Base-by-base conservation (phyloP, 1,140 invertebrate genomes). In the Bathynomus jamesi region DNA sequence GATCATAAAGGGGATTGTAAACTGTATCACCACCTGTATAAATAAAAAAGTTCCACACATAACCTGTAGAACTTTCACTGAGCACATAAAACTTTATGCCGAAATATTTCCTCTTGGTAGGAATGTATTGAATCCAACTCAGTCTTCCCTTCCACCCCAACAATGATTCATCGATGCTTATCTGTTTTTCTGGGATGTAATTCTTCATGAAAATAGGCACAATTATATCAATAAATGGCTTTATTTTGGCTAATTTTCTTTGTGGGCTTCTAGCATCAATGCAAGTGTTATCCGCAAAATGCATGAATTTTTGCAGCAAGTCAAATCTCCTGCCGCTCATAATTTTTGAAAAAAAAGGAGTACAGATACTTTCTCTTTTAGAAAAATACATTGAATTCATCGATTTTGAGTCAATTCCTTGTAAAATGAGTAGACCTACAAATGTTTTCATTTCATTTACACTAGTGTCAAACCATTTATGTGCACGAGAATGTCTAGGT, bases 61-160 rank as follows among this genome's bases (percentile, higher is more conserved):
- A 63, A 28, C 61, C 61, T 28, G 61, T 63, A 28, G 61, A 27
- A 63, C 61, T 63, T 28, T 63, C 61, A 13, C 61, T 28, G 27
- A 63, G 30, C 5, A 28, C 61, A 63, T 11, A 11, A 63, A 63
- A 28, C 30, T 63, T 63, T 63, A 63, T 63, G 28, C 2, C 5
- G 30, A 63, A 63, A 8, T 28, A 28, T 63, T 63, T 63, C 30
- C 61, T 63, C 61, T 63, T 63, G 30, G 61, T 28, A 28, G 61
- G 61, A 63, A 63, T 63, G 17, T 63, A 63, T 63, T 63, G 61
- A 28, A 13, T 28, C 11, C 30, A 63, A 28, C 27, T 28, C 5
- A 63, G 61, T 63, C 61, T 63, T 63, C 61, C 61, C 30, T 63
- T 63, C 61, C 61, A 63, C 30, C 61, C 61, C 28, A 63, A 28